These are phyloP conservation scores for Geophilus truncorum DNA, from an alignment of 2,888 invertebrate genomes.

Conservation along the genomic window DNA sequence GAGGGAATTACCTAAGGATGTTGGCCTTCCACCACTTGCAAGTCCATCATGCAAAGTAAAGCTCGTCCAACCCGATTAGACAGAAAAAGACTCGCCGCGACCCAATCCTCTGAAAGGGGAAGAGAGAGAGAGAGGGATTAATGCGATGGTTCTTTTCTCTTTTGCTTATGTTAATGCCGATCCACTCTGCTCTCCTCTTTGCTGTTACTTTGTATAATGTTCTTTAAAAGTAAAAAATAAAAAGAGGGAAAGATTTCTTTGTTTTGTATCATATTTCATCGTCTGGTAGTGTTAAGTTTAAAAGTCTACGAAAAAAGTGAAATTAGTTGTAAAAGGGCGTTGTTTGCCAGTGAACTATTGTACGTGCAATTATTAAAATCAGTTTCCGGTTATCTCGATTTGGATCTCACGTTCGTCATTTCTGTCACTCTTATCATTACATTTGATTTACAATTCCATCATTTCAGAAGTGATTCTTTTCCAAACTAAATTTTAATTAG, in stretches of 20 bases:
- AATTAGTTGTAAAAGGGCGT: no score
- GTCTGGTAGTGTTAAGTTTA: background rate
- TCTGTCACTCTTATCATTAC: no score
- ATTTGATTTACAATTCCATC: no score
- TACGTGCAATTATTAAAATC: no score
- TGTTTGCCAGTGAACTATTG: no score
- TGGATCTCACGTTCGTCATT: no score
- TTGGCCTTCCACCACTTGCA: slow-evolving; percentile 6
- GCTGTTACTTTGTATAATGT: background rate
- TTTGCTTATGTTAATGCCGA: background rate
- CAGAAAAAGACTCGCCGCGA: slow-evolving; percentile 38
- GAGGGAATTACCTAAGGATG: background rate
- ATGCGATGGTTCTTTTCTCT: slow-evolving; percentile 14
- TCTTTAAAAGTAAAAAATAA: slow-evolving; percentile 18
- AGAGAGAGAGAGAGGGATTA: slow-evolving; percentile 23
- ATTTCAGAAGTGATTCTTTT: no score
- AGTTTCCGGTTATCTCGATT: no score
- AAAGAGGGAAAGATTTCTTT: background rate
- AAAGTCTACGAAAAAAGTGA: no score
- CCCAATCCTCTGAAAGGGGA: slow-evolving; percentile 39
- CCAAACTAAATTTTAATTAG: no score
- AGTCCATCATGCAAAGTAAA: slow-evolving; percentile 35
- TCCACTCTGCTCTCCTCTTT: background rate
- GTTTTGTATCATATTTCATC: background rate
- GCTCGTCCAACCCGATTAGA: slow-evolving; percentile 39